Evolutionary conservation across 2,113 vertebrate species (phyloP), one percentile per base, ranked within the genome.

Genomic region (Arvicanthis niloticus): DNA sequence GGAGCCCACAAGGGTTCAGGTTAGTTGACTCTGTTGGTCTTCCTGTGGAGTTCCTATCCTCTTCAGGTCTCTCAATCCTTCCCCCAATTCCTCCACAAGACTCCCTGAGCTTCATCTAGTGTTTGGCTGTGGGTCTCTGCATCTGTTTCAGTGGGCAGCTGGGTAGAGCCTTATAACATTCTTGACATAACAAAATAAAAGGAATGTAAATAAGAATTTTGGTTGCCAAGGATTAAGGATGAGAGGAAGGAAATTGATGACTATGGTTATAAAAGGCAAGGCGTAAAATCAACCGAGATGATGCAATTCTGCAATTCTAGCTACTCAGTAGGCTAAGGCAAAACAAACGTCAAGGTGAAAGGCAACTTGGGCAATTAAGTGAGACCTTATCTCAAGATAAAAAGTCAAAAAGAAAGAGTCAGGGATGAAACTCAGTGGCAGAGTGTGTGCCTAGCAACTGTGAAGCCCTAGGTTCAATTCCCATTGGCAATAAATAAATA

Each of bases 111-210:
- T 68, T 31, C 67, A 68, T 34, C 67, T 68, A 68, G 34, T 68
- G 31, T 68, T 68, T 34, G 13, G 67, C 12, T 68, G 13, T 31
- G 31, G 67, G 67, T 68, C 67, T 68, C 67, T 68, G 67, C 67
- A 68, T 68, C 31, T 68, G 31, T 68, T 68, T 68, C 12, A 16
- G 15, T 68, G 67, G 65, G 5, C 12, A 34, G 67, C 13, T 68
- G 67, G 67, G 31, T 68, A 2, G 67, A 68, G 67, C 31, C 31
- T 15, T 16, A 34, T 34, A 94, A 40, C 21, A 51, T 91, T 85
- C 78, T 82, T 73, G 37, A 93, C 80, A 72, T 88, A 96, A 81
- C 22, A 93, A 89, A 91, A 87, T 82, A 85, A 70, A 42, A 95
- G 45, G 58, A 7, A 68, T 24, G 7, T 42, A 96, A 62, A 90